A percentile compares a stretch with the other conserved stretches of the same genome.
Evolutionary conservation across 2,113 vertebrate species (phyloP).

Genomic region (Tichodroma muraria): DNA sequence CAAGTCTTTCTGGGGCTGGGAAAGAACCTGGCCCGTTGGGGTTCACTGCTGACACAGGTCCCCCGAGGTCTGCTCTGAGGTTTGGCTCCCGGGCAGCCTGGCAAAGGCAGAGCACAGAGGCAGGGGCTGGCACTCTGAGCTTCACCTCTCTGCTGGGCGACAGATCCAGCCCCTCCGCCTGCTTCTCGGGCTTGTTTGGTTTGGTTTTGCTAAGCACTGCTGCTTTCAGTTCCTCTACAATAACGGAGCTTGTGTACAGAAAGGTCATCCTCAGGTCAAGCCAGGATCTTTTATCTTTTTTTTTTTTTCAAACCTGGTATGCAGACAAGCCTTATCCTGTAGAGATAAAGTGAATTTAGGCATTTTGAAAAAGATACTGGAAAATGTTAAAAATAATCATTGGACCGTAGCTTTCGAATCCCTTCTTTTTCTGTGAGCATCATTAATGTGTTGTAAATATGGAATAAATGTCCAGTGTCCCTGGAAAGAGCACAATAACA

Average conservation of each 20-base stretch:
- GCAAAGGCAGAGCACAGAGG: no score
- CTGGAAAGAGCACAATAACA: not conserved
- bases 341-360: not conserved
- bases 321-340: conserved; percentile 19
- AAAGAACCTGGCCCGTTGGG: rapidly evolving
- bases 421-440: not conserved
- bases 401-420: not conserved
- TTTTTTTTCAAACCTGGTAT: conserved; percentile 3
- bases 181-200: conserved; percentile 38
- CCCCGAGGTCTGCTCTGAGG: rapidly evolving
- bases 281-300: conserved; percentile 16
- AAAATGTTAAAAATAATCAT: not conserved
- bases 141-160: not conserved
- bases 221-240: conserved; percentile 59
- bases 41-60: not conserved
- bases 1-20: rapidly evolving
- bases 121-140: not conserved
- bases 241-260: conserved; percentile 35
- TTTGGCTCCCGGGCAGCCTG: not conserved
- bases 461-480: not conserved
- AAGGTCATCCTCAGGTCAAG: conserved; percentile 59
- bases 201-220: conserved; percentile 56
- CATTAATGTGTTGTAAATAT: not conserved
- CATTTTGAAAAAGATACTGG: not conserved
- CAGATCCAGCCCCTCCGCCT: not conserved